Evolutionary conservation across 2,113 vertebrate genomes (phyloP), one percentile per base, ranked within the genome.

Genomic region (Abramis brama): DNA sequence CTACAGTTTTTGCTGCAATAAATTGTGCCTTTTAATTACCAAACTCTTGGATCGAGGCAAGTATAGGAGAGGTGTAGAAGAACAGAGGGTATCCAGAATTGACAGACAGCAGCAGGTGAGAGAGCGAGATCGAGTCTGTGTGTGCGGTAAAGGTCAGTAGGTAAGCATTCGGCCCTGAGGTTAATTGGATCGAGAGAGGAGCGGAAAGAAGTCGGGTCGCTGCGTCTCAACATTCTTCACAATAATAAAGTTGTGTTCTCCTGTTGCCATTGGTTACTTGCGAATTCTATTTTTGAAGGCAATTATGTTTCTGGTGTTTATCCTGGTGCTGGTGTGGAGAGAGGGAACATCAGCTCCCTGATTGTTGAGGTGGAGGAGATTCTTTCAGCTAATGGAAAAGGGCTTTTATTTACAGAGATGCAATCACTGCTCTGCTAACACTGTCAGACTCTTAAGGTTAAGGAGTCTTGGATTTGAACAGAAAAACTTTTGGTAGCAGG

Each of bases 181-280:
- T 89, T 89, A 89, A 89, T 89, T 83, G 83, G 85, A 88, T 82
- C 50, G 60, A 83, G 86, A 79, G 79, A 85, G 74, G 74, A 82
- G 52, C 30, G 73, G 78, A 84, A 82, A 85, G 84, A 75, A 86
- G 80, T 79, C 85, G 33, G 70, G 64, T 73, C 57, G 45, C 55
- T 62, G 70, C 88, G 83, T 88, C 81, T 82, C 74, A 82, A 84
- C 86, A 50, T 87, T 88, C 84, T 89, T 83, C 87, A 27, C 39
- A 52, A 60, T 66, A 6, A 70, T 36, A 57, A 74, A 86, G 79
- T 59, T 81, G 64, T 71, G 78, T 91, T 91, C 90, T 90, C 84
- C 86, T 85, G 94, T 94, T 95, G 92, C 94, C 87, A 93, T 94
- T 94, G 93, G 94, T 93, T 92, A 95, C 94, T 90, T 91, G 86